These are phyloP conservation scores for Drosophila lacicola DNA, from an alignment of 2,888 invertebrate genomes.

Conservation along the genomic window DNA sequence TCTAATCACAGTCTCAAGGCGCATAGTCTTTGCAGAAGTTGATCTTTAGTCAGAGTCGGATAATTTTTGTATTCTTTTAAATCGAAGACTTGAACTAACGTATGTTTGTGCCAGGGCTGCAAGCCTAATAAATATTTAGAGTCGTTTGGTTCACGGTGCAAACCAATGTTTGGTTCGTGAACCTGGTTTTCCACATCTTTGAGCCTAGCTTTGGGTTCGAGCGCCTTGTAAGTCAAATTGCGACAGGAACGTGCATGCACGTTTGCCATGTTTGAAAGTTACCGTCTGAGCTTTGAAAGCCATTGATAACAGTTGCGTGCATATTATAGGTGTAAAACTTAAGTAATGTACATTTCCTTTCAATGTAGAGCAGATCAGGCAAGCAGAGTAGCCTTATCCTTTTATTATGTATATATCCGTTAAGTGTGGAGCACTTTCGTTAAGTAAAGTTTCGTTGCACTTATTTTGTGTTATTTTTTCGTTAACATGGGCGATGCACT, in stretches of 20 bases:
- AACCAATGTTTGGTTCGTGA: too few relatives aligned
- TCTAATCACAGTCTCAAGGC: neutral
- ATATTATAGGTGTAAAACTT: neutral
- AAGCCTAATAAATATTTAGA: too few relatives aligned
- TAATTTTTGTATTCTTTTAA: too few relatives aligned
- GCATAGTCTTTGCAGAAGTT: neutral
- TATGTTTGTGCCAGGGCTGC: too few relatives aligned
- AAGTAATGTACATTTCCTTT: neutral
- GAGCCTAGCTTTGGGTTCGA: too few relatives aligned
- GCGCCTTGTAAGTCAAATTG: neutral
- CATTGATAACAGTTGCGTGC: neutral
- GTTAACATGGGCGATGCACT: neutral
- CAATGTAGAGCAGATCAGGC: neutral
- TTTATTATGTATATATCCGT: neutral
- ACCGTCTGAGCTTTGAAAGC: neutral
- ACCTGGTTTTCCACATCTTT: too few relatives aligned
- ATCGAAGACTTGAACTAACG: too few relatives aligned
- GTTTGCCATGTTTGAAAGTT: neutral
- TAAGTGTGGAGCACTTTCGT: neutral
- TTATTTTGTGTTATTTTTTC: neutral
- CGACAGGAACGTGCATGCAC: neutral
- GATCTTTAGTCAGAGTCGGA: neutral
- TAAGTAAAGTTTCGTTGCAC: too few relatives aligned
- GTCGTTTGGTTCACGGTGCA: too few relatives aligned
- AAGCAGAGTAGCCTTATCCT: neutral